Base-by-base conservation (phyloP, 92 coral and sea anemone genomes). In the Epizoanthus ramosus region DNA sequence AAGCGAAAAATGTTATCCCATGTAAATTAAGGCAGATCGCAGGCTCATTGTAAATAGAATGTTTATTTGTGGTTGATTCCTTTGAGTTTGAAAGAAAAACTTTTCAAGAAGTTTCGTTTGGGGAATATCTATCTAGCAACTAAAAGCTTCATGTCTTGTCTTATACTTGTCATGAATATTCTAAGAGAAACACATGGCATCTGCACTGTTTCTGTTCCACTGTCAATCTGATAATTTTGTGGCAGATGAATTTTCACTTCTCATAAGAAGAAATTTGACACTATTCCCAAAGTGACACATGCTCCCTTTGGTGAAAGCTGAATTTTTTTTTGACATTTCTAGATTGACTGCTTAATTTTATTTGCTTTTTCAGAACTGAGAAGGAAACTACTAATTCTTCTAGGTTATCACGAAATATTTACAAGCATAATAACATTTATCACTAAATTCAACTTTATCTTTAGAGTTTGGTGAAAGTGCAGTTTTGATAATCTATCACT, bases 361-460 rank as follows among this genome's bases (percentile, higher is more conserved):
- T 60, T 77, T 77, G 82, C 82, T 61, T 77, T 71, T 61, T 37
- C 68, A 39, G 82, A 77, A 41, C 71, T 60, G 82, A 77, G 45
- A 41, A 61, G 70, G 70, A 77, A 37, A 61, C 70, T 69, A 39
- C 37, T 25, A 33, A 61, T 41, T 39, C 69, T 77, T 45, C 28
- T 6, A 17, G 43, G 82, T 39, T 77, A 60, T 77, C 37, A 61
- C 43, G 25, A 60, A 77, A 77, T 77, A 77, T 77, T 77, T 33
- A 59, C 54, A 47, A 1, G 1, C 54, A 47, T 47, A 47, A 12
- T 47, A 47, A 47, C 54, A 9, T 47, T 43, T 47, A 47, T 47
- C 54, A 10, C 54, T 47, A 3, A 47, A 47, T 47, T 5, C 15
- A 47, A 47, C 54, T 47, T 47, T 47, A 47, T 47, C 54, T 47